Evolutionary conservation across 1,140 invertebrate genomes (phyloP).

Genomic region (Caerostris darwini): DNA sequence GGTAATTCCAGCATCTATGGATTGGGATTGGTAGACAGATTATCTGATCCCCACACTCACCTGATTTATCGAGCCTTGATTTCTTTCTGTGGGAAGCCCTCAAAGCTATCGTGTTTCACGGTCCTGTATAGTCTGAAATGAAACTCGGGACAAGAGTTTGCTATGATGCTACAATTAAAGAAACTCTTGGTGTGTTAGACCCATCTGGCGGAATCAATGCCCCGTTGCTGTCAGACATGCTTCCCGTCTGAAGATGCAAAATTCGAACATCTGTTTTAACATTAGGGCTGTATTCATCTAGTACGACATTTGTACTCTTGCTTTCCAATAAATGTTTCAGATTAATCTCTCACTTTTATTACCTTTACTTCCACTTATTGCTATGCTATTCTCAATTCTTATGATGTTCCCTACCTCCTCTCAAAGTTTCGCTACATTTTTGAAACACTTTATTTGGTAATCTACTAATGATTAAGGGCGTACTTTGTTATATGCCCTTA

Average conservation of each 20-base stretch:
- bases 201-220: conserved; percentile 3
- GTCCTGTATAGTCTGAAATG: background rate
- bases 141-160: background rate
- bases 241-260: background rate
- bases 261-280: background rate
- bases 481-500: no score
- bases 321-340: no score
- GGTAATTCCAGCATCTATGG: conserved; percentile 1
- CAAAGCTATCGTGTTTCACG: no score
- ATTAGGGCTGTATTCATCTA: no score
- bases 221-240: background rate
- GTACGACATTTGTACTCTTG: no score
- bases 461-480: no score
- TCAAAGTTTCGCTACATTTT: no score
- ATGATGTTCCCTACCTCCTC: no score
- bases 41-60: background rate
- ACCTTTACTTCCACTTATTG: no score
- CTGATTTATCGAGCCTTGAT: conserved; percentile 4
- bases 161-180: background rate
- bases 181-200: background rate
- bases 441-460: no score
- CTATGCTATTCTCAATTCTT: no score
- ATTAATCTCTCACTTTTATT: no score
- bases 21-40: background rate
- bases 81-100: background rate